These are phyloP conservation scores for Drosophila bunnanda DNA, from an alignment of 2,888 invertebrate species.

Conservation along the genomic window DNA sequence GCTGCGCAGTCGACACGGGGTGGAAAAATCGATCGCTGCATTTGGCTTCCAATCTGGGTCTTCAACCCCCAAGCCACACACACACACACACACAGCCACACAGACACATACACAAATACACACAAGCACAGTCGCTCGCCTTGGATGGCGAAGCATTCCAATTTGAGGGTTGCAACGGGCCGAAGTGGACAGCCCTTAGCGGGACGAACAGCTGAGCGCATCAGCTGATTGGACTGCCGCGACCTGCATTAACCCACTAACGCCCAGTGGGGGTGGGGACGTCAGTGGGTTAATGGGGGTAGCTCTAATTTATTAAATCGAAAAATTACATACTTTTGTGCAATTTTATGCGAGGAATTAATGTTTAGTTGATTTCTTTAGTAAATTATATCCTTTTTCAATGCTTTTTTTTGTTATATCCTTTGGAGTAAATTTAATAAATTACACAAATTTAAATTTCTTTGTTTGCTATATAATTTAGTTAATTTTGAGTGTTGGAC, in stretches of 20 bases:
- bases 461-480: no score
- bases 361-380: background rate
- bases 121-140: background rate
- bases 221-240: constrained; percentile 36
- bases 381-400: background rate
- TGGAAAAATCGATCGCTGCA: constrained; percentile 74
- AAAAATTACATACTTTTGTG: background rate
- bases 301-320: background rate
- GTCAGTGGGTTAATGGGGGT: constrained; percentile 1
- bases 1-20: constrained; percentile 42
- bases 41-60: constrained; percentile 62
- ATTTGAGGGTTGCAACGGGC: constrained; percentile 62
- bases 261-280: constrained; percentile 1
- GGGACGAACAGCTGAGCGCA: constrained; percentile 49
- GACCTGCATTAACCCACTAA: constrained; percentile 72
- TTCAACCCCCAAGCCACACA: constrained; percentile 63
- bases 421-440: no score
- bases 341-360: background rate
- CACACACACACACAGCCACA: background rate
- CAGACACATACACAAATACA: no score
- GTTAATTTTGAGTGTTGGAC: no score
- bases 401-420: no score
- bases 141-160: background rate
- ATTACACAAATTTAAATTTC: no score
- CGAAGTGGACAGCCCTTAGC: constrained; percentile 58